Evolutionary conservation across 2,113 vertebrate genomes (phyloP).

Genomic region (Petrocephalus zakoni): DNA sequence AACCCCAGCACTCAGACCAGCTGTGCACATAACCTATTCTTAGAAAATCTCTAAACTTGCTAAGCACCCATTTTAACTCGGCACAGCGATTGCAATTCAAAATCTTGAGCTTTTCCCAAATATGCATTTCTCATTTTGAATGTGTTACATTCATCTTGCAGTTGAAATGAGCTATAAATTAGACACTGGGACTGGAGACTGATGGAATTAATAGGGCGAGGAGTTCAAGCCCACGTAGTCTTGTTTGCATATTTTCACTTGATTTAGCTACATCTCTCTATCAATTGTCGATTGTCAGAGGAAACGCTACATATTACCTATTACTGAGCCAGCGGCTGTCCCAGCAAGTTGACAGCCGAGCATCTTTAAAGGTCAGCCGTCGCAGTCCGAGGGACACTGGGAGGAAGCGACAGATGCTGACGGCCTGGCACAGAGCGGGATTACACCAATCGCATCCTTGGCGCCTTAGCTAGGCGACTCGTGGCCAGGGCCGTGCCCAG

Average conservation of each 20-base stretch:
- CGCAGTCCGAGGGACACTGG: neutral
- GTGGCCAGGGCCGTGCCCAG: neutral
- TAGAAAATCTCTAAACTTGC: neutral
- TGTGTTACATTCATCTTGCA: constrained; percentile 3
- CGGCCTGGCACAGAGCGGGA: neutral
- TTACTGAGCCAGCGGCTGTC: neutral
- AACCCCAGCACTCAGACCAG: neutral
- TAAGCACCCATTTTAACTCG: neutral
- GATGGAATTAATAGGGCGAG: neutral
- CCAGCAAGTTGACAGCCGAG: neutral
- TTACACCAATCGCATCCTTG: neutral
- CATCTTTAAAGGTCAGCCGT: neutral
- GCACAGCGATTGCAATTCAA: too few species aligned
- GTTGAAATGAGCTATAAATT: constrained; percentile 6
- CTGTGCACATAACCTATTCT: neutral
- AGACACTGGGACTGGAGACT: neutral
- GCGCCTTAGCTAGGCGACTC: neutral
- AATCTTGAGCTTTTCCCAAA: neutral
- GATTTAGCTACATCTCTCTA: neutral
- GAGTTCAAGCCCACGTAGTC: constrained; percentile 4
- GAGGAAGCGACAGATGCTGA: neutral
- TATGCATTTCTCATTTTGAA: constrained; percentile 5
- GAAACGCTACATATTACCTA: neutral
- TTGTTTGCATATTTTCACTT: constrained; percentile 1
- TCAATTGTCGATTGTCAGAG: neutral